These are phyloP conservation scores for Barypeithes pellucidus DNA, from an alignment of 2,888 invertebrate species.

Conservation along the genomic window DNA sequence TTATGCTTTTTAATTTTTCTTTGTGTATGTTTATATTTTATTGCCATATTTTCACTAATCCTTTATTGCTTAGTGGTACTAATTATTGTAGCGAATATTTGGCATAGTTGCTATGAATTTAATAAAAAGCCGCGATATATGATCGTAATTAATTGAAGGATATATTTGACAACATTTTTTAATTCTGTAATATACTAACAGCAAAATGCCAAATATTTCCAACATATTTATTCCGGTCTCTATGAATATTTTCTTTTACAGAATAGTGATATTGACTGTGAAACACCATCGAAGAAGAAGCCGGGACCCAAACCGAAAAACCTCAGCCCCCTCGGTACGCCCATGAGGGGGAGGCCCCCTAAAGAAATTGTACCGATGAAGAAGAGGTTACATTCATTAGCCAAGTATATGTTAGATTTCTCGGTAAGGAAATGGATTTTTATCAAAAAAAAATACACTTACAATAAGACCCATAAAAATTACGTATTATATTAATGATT, in stretches of 20 bases:
- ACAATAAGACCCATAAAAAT: too few species aligned
- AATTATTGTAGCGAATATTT: neutral
- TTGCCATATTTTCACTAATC: neutral
- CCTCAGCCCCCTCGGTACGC: constrained; percentile 57
- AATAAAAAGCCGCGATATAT: too few species aligned
- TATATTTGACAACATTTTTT: too few species aligned
- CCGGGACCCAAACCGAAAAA: constrained; percentile 65
- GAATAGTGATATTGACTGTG: constrained; percentile 71
- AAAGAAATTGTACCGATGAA: constrained; percentile 76
- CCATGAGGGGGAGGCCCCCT: constrained; percentile 66
- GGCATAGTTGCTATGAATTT: too few species aligned
- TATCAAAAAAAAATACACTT: too few species aligned
- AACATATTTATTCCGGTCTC: too few species aligned
- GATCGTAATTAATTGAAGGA: too few species aligned
- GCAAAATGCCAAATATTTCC: constrained; percentile 4
- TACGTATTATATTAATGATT: too few species aligned
- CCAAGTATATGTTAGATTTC: constrained; percentile 82
- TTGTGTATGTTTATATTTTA: neutral
- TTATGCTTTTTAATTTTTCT: too few species aligned
- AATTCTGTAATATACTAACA: neutral
- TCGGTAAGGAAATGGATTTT: constrained; percentile 70
- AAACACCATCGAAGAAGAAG: constrained; percentile 64
- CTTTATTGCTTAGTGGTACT: neutral
- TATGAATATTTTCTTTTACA: constrained; percentile 3
- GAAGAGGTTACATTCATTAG: constrained; percentile 86